Evolutionary conservation across 2,113 vertebrate species (phyloP), one percentile per base, ranked within the genome.

Genomic region (Aphyosemion australe): DNA sequence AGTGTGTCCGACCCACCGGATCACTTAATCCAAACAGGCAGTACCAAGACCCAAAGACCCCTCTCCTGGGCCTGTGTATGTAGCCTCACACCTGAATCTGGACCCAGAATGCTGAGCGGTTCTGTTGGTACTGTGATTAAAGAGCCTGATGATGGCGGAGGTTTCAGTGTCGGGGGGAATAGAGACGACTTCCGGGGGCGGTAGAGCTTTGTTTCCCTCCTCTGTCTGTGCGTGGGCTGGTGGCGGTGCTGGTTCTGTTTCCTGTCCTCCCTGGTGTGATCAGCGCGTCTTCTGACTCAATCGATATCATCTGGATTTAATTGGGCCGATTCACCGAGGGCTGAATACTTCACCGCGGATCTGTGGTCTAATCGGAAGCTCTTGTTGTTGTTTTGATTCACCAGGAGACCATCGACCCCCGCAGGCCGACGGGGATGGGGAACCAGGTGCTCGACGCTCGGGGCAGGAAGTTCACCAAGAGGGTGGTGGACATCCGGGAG

Each of bases 61-160:
- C 91, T 94, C 87, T 98, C 95, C 42, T 98, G 97, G 96, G 93
- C 94, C 93, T 95, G 97, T 77, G 96, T 98, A 97, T 95, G 96
- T 99, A 91, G 85, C 67, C 15, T 34, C 57, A 61, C 60, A 14
- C 19, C 32, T 77, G 53, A 61, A 46, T 63, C 61, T 72, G 54
- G 58, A 69, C 75, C 47, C 2, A 46, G 43, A 82, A 75, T 79
- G 78, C 82, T 67, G 67, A 79, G 73, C 69, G 69, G 65, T 49
- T 20, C 74, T 69, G 12, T 39, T 49, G 16, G 20, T 12, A 18
- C 48, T 47, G 50, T 5, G 51, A 20, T 26, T 68, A 34, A 72
- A 51, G 26, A 15, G 18, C 49, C 51, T 68, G 46, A 16, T 41
- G 13, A 20, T 16, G 2, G 31, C 31, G 12, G 65, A 46, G 8